A percentile compares a stretch with the other conserved stretches of the same genome.
Conservation (phyloP, 2,113 vertebrate genomes). For the Orcinus orca region DNA sequence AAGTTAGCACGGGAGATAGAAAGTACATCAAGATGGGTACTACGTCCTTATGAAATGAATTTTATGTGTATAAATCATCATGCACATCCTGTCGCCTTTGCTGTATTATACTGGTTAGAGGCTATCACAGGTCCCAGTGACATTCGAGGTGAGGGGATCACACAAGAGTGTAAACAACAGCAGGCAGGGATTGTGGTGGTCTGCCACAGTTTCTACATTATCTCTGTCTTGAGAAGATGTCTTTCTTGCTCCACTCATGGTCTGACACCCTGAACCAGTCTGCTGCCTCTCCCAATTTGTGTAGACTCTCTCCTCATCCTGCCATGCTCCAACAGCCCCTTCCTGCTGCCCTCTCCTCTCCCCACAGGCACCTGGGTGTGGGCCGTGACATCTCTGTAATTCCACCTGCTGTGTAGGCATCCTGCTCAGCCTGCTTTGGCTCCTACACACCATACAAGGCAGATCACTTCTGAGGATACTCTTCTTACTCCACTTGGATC, state of each 20-base stretch:
- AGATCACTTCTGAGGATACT: no score
- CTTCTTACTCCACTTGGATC: neutral
- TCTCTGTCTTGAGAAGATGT: neutral
- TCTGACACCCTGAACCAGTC: no score
- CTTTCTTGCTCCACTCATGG: neutral
- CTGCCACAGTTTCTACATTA: neutral
- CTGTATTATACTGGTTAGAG: neutral
- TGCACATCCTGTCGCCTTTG: neutral
- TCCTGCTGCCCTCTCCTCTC: no score
- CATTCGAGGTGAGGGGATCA: neutral
- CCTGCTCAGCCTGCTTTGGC: no score
- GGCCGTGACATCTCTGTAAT: no score
- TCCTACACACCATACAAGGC: accelerated
- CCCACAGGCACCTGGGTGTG: no score
- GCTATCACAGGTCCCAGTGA: neutral
- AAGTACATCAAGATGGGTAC: neutral
- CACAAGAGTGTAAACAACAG: no score
- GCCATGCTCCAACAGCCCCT: neutral
- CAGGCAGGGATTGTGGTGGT: neutral
- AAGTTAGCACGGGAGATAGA: neutral
- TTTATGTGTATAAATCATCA: neutral
- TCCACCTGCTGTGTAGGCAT: neutral
- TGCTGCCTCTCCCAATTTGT: neutral
- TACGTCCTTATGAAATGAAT: neutral
- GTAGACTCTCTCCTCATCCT: neutral